Percentiles rank a stretch among this genome's conserved stretches.
Evolutionary conservation across 2,797 vertebrate species (phyloP).

Genomic region (Pseudochaenichthys georgianus): DNA sequence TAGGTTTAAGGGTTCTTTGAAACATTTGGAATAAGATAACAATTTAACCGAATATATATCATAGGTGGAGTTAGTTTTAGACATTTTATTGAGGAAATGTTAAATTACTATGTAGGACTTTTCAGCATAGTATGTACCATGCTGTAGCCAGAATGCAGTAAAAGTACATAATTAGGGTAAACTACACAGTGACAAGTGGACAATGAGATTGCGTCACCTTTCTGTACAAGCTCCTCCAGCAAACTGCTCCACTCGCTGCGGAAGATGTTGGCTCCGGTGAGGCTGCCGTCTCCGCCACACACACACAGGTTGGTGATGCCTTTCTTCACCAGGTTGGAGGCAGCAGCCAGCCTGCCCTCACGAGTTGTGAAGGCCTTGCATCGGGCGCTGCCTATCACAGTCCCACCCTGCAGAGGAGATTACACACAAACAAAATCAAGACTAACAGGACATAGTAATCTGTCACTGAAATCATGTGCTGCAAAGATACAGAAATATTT

Average conservation of each 20-base stretch:
- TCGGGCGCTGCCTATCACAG: constrained; percentile 94
- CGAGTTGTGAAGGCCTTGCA: constrained; percentile 92
- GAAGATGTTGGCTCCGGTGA: constrained; percentile 95
- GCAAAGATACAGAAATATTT: neutral
- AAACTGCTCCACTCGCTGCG: constrained; percentile 92
- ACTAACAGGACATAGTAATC: neutral
- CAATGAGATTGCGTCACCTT: constrained; percentile 79
- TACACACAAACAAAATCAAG: neutral
- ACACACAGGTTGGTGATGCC: constrained; percentile 97
- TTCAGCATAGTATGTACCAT: neutral
- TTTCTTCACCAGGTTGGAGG: constrained; percentile 92
- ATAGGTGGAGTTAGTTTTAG: too few relatives aligned
- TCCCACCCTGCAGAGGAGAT: constrained; percentile 88
- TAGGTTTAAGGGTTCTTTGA: too few relatives aligned
- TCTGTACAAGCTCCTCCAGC: constrained; percentile 89
- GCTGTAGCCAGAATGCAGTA: neutral
- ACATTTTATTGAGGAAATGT: too few relatives aligned
- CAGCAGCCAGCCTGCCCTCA: constrained; percentile 88
- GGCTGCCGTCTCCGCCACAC: constrained; percentile 96
- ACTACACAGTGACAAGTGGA: neutral
- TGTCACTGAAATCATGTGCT: neutral
- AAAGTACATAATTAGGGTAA: neutral
- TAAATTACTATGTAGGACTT: too few relatives aligned
- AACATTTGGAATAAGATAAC: too few relatives aligned
- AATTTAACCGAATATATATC: too few relatives aligned